Evolutionary conservation across 37 sponge, comb jelly and placozoan genomes (phyloP).

Genomic region (Cliona cf. orientalis): DNA sequence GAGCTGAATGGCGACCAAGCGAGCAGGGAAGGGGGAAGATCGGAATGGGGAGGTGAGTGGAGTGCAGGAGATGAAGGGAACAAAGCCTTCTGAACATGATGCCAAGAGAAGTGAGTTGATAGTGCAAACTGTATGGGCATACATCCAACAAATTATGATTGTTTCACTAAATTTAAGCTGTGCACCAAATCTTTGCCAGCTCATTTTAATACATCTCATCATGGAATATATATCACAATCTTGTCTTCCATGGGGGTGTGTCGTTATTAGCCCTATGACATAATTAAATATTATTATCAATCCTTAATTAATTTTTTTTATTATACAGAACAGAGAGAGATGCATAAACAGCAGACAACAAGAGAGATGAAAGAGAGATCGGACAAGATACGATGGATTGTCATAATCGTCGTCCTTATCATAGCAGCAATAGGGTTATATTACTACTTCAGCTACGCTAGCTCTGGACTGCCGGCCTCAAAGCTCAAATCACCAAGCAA

Average conservation of each 20-base stretch:
- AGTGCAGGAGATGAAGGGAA: background rate
- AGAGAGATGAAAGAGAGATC: background rate
- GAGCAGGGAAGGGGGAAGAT: conserved; percentile 5
- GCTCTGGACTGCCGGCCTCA: too few species aligned
- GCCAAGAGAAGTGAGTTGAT: background rate
- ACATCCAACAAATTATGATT: background rate
- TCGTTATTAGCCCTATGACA: background rate
- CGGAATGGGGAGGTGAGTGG: background rate
- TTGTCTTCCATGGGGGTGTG: background rate
- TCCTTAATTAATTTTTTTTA: background rate
- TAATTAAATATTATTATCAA: background rate
- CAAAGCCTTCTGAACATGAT: background rate
- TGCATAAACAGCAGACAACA: background rate
- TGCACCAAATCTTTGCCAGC: too few species aligned
- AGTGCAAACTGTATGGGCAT: background rate
- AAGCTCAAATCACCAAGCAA: too few species aligned
- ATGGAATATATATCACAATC: too few species aligned
- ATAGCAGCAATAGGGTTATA: conserved; percentile 15
- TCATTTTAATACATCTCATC: too few species aligned
- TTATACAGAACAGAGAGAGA: background rate
- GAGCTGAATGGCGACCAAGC: conserved; percentile 23
- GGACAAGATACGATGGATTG: conserved; percentile 8
- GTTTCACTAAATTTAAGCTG: too few species aligned
- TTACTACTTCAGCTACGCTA: conserved; percentile 42
- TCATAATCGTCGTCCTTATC: conserved; percentile 1